These are phyloP conservation scores for Actinernus sp. DNA, from an alignment of 92 coral and sea anemone genomes.

Conservation along the genomic window DNA sequence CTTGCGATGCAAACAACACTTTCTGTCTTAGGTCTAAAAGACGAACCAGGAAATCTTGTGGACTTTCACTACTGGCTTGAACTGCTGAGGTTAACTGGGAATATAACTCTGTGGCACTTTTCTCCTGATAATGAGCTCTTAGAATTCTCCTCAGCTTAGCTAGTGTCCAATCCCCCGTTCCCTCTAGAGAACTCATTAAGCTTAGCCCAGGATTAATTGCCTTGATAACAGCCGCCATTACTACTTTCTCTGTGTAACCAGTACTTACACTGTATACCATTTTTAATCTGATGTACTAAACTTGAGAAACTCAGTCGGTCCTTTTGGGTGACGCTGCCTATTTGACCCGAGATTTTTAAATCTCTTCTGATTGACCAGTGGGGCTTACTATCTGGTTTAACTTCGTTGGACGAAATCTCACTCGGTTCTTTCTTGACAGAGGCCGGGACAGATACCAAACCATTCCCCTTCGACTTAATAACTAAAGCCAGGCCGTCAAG, in stretches of 20 bases:
- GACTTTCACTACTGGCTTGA: slow-evolving; percentile 1
- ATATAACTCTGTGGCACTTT: slow-evolving; percentile 30
- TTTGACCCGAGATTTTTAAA: slow-evolving; percentile 47
- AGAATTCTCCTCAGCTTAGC: slow-evolving; percentile 16
- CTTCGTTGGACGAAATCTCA: neutral
- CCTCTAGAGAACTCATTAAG: slow-evolving; percentile 37
- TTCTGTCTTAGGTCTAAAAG: slow-evolving; percentile 26
- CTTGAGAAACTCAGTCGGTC: slow-evolving; percentile 57
- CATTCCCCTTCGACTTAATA: neutral
- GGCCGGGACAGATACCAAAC: neutral
- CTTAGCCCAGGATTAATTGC: slow-evolving; percentile 37
- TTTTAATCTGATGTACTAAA: slow-evolving; percentile 66
- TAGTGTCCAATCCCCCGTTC: slow-evolving; percentile 12
- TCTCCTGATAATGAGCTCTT: slow-evolving; percentile 46
- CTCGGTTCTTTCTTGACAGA: slow-evolving; percentile 1
- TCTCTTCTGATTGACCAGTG: slow-evolving; percentile 22
- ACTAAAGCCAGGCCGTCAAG: neutral
- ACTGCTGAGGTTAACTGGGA: neutral
- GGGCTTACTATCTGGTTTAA: neutral
- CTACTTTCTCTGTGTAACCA: slow-evolving; percentile 37
- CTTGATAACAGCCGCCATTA: slow-evolving; percentile 35
- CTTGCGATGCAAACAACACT: slow-evolving; percentile 43
- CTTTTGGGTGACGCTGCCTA: slow-evolving; percentile 55
- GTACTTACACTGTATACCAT: slow-evolving; percentile 27
- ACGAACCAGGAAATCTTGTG: slow-evolving; percentile 32